These are phyloP conservation scores for Myotis myotis DNA, from an alignment of 2,797 vertebrate genomes.

Conservation along the genomic window DNA sequence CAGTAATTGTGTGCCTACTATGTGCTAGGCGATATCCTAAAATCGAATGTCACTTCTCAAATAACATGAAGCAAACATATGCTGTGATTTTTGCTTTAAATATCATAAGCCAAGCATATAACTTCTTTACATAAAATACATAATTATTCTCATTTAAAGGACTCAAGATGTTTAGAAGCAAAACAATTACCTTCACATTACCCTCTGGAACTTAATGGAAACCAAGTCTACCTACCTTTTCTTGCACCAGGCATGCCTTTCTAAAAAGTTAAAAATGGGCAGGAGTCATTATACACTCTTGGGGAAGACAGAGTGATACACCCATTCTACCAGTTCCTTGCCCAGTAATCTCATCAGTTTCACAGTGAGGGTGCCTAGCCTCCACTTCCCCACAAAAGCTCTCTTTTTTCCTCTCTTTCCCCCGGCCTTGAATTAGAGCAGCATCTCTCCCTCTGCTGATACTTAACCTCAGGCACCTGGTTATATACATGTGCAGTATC, in stretches of 20 bases:
- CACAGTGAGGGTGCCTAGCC: not conserved
- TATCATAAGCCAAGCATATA: conserved; percentile 61
- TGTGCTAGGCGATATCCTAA: conserved; percentile 51
- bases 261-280: conserved; percentile 47
- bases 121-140: conserved; percentile 67
- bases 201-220: not conserved
- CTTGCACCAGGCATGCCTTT: not conserved
- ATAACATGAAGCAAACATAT: conserved; percentile 65
- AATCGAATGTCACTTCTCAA: conserved; percentile 54
- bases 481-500: not conserved
- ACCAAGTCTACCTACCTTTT: conserved; percentile 28
- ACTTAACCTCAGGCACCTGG: not conserved
- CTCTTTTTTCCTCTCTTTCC: not conserved
- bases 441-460: not conserved
- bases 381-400: not conserved
- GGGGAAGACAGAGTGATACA: not conserved
- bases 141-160: conserved; percentile 64
- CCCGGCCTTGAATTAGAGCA: not conserved
- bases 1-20: conserved; percentile 54
- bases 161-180: conserved; percentile 56
- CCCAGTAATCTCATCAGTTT: not conserved
- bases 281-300: not conserved
- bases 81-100: conserved; percentile 68
- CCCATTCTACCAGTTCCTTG: not conserved
- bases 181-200: conserved; percentile 45